Evolutionary conservation across 2,888 invertebrate genomes (phyloP), one percentile per base, ranked within the genome.

Genomic region (Zhuqinia jingwanae): DNA sequence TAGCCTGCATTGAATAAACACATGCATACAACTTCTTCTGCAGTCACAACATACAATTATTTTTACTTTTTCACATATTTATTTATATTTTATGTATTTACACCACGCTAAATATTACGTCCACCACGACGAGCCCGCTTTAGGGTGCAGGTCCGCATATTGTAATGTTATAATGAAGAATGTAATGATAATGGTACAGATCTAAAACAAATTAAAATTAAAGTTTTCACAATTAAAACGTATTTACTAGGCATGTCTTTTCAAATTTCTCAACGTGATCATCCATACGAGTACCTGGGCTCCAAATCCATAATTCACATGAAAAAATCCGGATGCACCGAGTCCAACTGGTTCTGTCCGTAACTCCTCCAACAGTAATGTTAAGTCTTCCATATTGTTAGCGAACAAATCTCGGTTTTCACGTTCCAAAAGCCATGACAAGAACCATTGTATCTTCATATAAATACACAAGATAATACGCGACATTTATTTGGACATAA

Each of bases 111-210:
- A 11, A 22, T n/a, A 25, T 45, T 68, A 68, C 1, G 68, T 68
- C 68, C 68, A 68, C 68, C 68, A 68, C 0, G 68, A 68, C 3
- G 42, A n/a, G n/a, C n/a, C 42, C 11, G 68, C 68, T 22, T 68
- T 68, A 42, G 42, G 68, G 20, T 68, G 42, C 45, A 68, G 20
- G 36, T 68, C 68, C 2, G 56, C 47, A 68, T 68, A 80, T 27
- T 80, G 80, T 20, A 80, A 36, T 0, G 80, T 80, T 15, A 80
- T 80, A 15, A 80, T 80, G 42, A 80, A 80, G 20, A 80, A 80
- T 2, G 80, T 80, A 10, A 80, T 80, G 27, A 80, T 80, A n/a
- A 42, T 68, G 13, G 68, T 50, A 20, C 68, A 80, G 22, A 80
- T 22, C 80, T 80, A 20, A 2, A 20, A n/a, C 42, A 45, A 42